Evolutionary conservation across 2,113 vertebrate genomes (phyloP).

Genomic region (Corythoichthys haematopterus): DNA sequence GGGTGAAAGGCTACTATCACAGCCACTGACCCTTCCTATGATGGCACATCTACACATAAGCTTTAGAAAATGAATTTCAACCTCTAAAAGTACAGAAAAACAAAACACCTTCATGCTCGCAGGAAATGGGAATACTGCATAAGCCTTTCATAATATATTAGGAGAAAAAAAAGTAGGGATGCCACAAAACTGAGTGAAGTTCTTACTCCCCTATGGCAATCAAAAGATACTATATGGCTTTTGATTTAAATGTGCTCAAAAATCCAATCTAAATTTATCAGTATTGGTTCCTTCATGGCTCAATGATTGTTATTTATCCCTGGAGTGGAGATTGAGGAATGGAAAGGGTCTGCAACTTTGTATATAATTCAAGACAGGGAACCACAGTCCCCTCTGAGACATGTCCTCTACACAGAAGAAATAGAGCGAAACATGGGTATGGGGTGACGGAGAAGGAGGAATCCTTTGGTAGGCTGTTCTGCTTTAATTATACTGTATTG

Average conservation of each 20-base stretch:
- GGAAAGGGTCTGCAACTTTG: conserved; percentile 10
- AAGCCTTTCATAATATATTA: not conserved
- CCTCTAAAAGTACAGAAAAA: conserved; percentile 64
- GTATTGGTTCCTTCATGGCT: conserved; percentile 1
- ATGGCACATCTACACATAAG: conserved; percentile 41
- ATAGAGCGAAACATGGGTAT: conserved; percentile 17
- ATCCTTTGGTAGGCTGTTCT: conserved; percentile 41
- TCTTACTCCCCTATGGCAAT: not conserved
- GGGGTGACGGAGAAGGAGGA: conserved; percentile 21
- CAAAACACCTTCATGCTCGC: conserved; percentile 32
- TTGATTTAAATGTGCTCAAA: conserved; percentile 2
- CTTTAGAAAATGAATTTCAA: conserved; percentile 73
- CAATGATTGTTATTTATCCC: conserved; percentile 12
- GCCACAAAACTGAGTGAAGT: not conserved
- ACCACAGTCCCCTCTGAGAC: conserved; percentile 22
- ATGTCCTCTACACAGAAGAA: conserved; percentile 22
- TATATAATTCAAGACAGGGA: conserved; percentile 26
- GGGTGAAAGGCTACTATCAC: not conserved
- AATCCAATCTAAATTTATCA: conserved; percentile 2
- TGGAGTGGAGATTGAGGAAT: conserved; percentile 4
- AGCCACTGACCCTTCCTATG: conserved; percentile 31
- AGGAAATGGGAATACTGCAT: not conserved
- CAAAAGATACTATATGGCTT: not conserved
- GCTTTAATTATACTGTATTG: conserved; percentile 69
- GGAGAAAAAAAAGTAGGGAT: not conserved